phyloP scores from a whole-genome alignment of 64 coral and sea anemone species.

The Platygyra sinensis region DNA sequence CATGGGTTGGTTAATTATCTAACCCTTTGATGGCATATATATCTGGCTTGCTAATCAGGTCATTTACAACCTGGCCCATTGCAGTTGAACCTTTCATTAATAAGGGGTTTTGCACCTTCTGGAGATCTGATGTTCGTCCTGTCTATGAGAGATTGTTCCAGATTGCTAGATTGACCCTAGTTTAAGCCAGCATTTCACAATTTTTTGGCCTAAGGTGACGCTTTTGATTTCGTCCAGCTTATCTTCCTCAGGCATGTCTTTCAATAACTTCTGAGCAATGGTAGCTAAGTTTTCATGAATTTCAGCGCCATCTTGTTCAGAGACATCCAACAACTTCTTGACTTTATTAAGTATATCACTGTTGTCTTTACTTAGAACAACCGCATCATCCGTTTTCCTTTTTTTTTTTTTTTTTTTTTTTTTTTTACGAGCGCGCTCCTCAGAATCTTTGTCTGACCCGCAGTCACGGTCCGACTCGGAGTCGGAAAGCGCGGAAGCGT shows the following conservation, averaged over 20 bases:
- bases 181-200: constrained; percentile 40
- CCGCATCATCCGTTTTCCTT: not conserved
- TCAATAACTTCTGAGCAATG: constrained; percentile 22
- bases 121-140: constrained; percentile 9
- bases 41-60: constrained; percentile 14
- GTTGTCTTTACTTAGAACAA: constrained; percentile 9
- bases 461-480: not conserved
- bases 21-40: too few species aligned
- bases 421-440: not conserved
- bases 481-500: not conserved
- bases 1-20: too few species aligned
- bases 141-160: constrained; percentile 57
- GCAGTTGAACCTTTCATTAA: constrained; percentile 32
- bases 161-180: constrained; percentile 36
- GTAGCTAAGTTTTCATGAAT: constrained; percentile 30
- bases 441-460: not conserved
- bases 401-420: too few species aligned
- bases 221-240: constrained; percentile 43
- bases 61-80: constrained; percentile 32
- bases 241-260: constrained; percentile 20
- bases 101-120: constrained; percentile 49
- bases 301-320: constrained; percentile 17
- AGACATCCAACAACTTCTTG: not conserved
- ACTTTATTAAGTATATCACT: constrained; percentile 13
- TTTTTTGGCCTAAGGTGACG: too few species aligned